Evolutionary conservation across 1,140 invertebrate species (phyloP), one percentile per base, ranked within the genome.

Genomic region (Caenorhabditis remanei): DNA sequence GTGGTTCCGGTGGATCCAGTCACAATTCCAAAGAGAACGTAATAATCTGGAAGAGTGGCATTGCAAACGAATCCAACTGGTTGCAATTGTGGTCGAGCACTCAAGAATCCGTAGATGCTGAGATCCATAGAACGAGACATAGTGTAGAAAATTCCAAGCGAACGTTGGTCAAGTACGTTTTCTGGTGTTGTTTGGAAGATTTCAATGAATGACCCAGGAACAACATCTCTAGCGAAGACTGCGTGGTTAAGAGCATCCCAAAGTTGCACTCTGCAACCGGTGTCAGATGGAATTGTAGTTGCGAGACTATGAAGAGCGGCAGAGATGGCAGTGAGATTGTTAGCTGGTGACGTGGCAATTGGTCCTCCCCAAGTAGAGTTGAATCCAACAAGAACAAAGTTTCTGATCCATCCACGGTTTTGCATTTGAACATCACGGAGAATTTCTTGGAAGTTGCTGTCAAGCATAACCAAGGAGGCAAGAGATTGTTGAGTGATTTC

Each of bases 351-450:
- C n/a, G 19, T 5, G 16, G 67, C 65, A 16, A 87, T 83, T 14
- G 56, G 21, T 43, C 65, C 86, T 87, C 86, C 86, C 86, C 86
- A 82, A 2, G 58, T 84, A 5, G 88, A 89, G 43, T 89, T 89
- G 86, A 63, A 89, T 41, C 89, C 87, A 43, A 90, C 75, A 32
- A 90, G 61, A 41, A 87, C 83, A 67, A 87, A 88, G 21, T 75
- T 61, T 19, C 48, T 79, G 40, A 90, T 89, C 89, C 89, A 90
- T 32, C 40, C 32, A 11, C 63, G 41, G 46, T 89, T 48, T 65
- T 90, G 89, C n/a, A 21, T 61, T 13, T 16, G 19, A 53, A 90
- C 85, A 56, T 90, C 89, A 32, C 89, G 53, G 13, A 90, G 16
- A 24, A 90, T 48, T 46, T 82, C 79, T 19, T 82, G 61, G 32